Base-by-base conservation (phyloP, 2,113 vertebrate species). In the Pelecanus crispus region DNA sequence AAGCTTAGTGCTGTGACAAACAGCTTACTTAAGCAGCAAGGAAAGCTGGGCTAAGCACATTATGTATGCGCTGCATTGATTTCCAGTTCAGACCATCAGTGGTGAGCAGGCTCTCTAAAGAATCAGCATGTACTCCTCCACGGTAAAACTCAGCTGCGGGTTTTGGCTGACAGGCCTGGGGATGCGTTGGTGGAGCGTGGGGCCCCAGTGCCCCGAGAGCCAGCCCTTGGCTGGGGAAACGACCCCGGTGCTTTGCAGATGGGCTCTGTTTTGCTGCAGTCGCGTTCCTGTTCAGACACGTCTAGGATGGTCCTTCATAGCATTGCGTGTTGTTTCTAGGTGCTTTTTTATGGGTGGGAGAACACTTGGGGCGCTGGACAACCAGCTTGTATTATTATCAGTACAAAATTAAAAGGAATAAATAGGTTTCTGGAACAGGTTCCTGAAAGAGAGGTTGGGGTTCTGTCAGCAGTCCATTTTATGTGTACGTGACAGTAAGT, bases 301-400 rank as follows among this genome's bases (percentile, higher is more conserved):
- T 5, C 59, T 31, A 9, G 58, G 44, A 1, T 56, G 32, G 38
- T 25, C 40, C 11, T 34, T 16, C 6, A 1, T 4, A 17, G 67
- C 34, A 6, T 28, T 2, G 4, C 1, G 2, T n/a, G 32, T 36
- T 8, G 0, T 58, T 58, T n/a, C 73, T 6, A 22, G 61, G 32
- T 16, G 53, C 19, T 17, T 61, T 52, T 26, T 17, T 10, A 7
- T 7, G 21, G 63, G 22, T 53, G 34, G 52, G 9, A 42, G 63
- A 26, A 47, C 45, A 6, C 31, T 1, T 8, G 21, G 18, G 44
- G n/a, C 38, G 53, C 75, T 25, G 18, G 50, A 47, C 44, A 47
- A 3, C n/a, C 44, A 45, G 44, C 17, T 16, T 45, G 44, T 45
- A 18, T 45, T 45, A 18, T 45, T 45, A 45, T 8, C 44, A 18